A percentile compares a stretch with the other conserved stretches of the same genome.
These are phyloP conservation scores for Brotula barbata DNA, from an alignment of 2,797 vertebrate species.

Conservation along the genomic window DNA sequence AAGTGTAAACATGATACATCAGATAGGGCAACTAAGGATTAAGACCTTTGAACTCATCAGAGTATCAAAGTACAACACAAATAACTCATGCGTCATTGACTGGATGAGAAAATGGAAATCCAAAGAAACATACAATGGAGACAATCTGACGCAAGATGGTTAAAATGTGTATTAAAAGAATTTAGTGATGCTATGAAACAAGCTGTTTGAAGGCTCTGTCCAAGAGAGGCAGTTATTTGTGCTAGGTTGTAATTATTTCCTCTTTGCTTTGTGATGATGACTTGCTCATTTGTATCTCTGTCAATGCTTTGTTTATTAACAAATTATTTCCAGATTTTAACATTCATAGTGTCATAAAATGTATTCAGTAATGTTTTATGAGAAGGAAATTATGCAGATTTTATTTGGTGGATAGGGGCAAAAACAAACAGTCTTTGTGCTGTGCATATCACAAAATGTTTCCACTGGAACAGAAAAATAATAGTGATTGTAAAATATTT, in stretches of 20 bases:
- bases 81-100: constrained; percentile 24
- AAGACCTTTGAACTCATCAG: not conserved
- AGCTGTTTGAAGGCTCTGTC: constrained; percentile 18
- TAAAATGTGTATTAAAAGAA: constrained; percentile 50
- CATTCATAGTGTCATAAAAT: constrained; percentile 48
- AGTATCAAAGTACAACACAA: too few species aligned
- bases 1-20: not conserved
- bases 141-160: constrained; percentile 42
- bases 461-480: constrained; percentile 21
- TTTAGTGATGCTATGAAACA: constrained; percentile 57
- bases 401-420: constrained; percentile 29
- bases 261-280: constrained; percentile 36
- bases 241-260: constrained; percentile 56
- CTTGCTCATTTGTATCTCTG: constrained; percentile 36
- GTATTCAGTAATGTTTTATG: constrained; percentile 36
- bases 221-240: constrained; percentile 35
- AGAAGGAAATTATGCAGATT: constrained; percentile 38
- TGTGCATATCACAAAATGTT: constrained; percentile 18
- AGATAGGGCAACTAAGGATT: not conserved
- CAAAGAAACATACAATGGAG: constrained; percentile 34
- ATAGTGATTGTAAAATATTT: constrained; percentile 9
- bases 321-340: constrained; percentile 46
- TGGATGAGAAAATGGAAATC: constrained; percentile 55
- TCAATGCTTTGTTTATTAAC: constrained; percentile 28
- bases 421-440: constrained; percentile 43